Percentiles rank a stretch among this genome's conserved stretches.
Conservation (phyloP, 2,888 invertebrate species). For the Drosophila prolongata region DNA sequence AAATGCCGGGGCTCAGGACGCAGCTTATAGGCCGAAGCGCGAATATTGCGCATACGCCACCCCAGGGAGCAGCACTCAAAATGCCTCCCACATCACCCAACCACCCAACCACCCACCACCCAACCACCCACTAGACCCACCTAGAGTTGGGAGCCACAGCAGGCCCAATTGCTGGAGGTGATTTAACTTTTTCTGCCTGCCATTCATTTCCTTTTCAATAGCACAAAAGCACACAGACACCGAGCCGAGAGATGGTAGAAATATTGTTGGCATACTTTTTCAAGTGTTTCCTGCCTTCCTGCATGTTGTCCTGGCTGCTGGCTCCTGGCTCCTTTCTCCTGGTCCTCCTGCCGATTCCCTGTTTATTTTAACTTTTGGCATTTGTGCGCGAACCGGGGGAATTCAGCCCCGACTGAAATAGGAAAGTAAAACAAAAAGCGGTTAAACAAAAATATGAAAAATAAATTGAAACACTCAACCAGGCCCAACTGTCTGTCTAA, state of each 20-base stretch:
- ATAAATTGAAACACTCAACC: constrained; percentile 69
- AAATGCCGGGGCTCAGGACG: constrained; percentile 48
- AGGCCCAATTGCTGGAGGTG: constrained; percentile 66
- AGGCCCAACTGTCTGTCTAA: constrained; percentile 18
- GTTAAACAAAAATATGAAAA: constrained; percentile 58
- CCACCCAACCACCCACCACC: background rate
- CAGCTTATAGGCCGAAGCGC: constrained; percentile 48
- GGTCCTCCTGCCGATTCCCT: constrained; percentile 23
- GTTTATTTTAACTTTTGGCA: constrained; percentile 77
- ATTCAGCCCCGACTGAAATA: constrained; percentile 54
- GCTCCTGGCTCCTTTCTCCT: background rate
- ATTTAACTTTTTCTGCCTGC: constrained; percentile 75
- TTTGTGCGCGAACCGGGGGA: constrained; percentile 53
- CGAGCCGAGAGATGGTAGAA: constrained; percentile 51
- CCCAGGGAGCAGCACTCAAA: constrained; percentile 25
- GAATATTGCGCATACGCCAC: constrained; percentile 64
- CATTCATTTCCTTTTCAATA: constrained; percentile 75
- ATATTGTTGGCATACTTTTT: constrained; percentile 77
- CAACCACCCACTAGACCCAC: background rate
- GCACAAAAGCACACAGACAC: constrained; percentile 60
- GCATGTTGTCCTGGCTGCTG: constrained; percentile 33
- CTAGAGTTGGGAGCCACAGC: constrained; percentile 21
- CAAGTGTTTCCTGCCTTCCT: constrained; percentile 68
- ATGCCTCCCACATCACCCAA: constrained; percentile 9
- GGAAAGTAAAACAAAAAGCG: constrained; percentile 71